Evolutionary conservation across 1,140 invertebrate species (phyloP), one percentile per base, ranked within the genome.

Genomic region (Trichonephila clavipes): DNA sequence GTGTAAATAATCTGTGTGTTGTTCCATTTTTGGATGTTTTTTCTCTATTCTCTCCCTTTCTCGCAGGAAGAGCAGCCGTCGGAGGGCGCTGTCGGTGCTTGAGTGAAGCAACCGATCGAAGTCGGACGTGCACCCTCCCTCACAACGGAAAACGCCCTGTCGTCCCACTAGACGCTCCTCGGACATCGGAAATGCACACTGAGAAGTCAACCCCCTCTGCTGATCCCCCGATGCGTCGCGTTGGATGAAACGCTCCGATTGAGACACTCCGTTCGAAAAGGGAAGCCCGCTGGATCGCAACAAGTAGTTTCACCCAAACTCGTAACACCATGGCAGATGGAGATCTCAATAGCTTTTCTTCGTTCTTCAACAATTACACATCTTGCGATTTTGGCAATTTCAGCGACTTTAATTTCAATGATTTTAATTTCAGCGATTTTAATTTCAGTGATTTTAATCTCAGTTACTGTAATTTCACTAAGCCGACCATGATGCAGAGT

Each of bases 121-220:
- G 83, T 51, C 44, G 66, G 44, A 59, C 40, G 64, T 21, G 19
- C 24, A n/a, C 66, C 58, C n/a, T 24, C 28, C 58, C 91, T 92
- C 91, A 92, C 34, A 92, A 59, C 82, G 66, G 92, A 93, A 93
- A 93, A 93, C 92, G 92, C 92, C 92, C 92, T 66, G 92, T 24
- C 51, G 66, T 10, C 85, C 77, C 40, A 69, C 85, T 24, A 59
- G 21, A 34, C 16, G n/a, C 21, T 24, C 64, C n/a, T 72, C 40
- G 28, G 18, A 72, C 64, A 28, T 66, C 40, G 72, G 72, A 77
- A 77, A 77, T 62, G 19, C 66, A 64, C 64, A 40, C 85, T 28
- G 59, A 85, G n/a, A 24, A 21, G 10, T 44, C 10, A 18, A 40
- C 58, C 81, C 82, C 58, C 61, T 72, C 19, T 12, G 12, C 51